Conservation (phyloP, 2,888 invertebrate species). For the Hemaris fuciformis region DNA sequence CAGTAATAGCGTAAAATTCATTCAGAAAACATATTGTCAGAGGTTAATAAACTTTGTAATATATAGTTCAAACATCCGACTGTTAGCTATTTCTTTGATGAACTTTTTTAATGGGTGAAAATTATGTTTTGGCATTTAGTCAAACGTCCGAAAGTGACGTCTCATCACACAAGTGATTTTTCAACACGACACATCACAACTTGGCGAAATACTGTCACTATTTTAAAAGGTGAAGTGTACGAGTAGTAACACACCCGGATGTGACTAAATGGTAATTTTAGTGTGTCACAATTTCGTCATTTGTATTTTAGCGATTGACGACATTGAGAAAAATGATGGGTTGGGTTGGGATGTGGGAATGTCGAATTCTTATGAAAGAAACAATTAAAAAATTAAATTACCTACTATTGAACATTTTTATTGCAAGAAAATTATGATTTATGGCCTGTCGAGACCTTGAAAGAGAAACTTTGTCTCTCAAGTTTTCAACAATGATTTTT, state of each 20-base stretch:
- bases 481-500: too few relatives aligned
- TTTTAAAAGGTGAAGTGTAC: not conserved
- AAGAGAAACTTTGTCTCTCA: too few relatives aligned
- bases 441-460: too few relatives aligned
- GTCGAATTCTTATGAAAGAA: too few relatives aligned
- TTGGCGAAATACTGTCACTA: not conserved
- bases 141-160: conserved; percentile 31
- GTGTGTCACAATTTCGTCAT: not conserved
- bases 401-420: too few relatives aligned
- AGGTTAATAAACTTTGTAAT: conserved; percentile 35
- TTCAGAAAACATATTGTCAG: conserved; percentile 14
- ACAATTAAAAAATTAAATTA: too few relatives aligned
- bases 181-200: conserved; percentile 26
- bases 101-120: conserved; percentile 33
- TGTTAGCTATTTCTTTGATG: conserved; percentile 34
- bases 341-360: not conserved
- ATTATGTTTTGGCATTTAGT: conserved; percentile 45
- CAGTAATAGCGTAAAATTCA: not conserved
- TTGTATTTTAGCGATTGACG: not conserved
- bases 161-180: conserved; percentile 29
- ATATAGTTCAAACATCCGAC: conserved; percentile 18
- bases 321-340: not conserved
- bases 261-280: not conserved
- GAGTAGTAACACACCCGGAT: not conserved
- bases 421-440: too few relatives aligned